Conservation (phyloP, 92 coral and sea anemone genomes). For the Nematostella vectensis region DNA sequence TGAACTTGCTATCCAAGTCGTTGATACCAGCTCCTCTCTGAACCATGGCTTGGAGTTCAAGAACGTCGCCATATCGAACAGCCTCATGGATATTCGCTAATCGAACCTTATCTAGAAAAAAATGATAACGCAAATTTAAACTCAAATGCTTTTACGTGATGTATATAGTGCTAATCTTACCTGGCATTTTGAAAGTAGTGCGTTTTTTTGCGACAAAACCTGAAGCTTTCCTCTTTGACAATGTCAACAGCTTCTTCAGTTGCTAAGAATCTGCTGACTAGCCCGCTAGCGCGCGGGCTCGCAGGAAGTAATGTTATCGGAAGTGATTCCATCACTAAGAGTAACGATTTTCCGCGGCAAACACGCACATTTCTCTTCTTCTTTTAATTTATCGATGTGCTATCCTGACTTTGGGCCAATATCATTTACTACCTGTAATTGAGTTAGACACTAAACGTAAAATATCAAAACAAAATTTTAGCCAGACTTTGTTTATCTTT, state of each 20-base stretch:
- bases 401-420: too few relatives aligned
- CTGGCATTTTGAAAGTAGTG: constrained; percentile 15
- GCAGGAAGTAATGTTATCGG: too few relatives aligned
- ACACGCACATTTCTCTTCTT: too few relatives aligned
- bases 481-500: too few relatives aligned
- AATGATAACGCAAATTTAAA: not conserved
- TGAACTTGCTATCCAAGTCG: constrained; percentile 75
- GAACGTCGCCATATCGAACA: constrained; percentile 90
- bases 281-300: constrained; percentile 12
- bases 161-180: not conserved
- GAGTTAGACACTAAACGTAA: too few relatives aligned
- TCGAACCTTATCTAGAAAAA: constrained; percentile 67
- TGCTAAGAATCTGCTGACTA: constrained; percentile 29
- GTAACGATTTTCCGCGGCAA: too few relatives aligned
- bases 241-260: constrained; percentile 13
- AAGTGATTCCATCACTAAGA: too few relatives aligned
- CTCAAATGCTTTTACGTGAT: not conserved
- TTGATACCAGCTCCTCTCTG: constrained; percentile 97
- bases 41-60: constrained; percentile 94
- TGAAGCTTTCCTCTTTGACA: constrained; percentile 1
- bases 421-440: too few relatives aligned
- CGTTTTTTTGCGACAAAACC: not conserved
- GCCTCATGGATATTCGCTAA: constrained; percentile 90
- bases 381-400: too few relatives aligned
- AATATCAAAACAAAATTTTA: too few relatives aligned